phyloP scores from a whole-genome alignment of 1,140 invertebrate genomes.

The Drosophila baimaii region DNA sequence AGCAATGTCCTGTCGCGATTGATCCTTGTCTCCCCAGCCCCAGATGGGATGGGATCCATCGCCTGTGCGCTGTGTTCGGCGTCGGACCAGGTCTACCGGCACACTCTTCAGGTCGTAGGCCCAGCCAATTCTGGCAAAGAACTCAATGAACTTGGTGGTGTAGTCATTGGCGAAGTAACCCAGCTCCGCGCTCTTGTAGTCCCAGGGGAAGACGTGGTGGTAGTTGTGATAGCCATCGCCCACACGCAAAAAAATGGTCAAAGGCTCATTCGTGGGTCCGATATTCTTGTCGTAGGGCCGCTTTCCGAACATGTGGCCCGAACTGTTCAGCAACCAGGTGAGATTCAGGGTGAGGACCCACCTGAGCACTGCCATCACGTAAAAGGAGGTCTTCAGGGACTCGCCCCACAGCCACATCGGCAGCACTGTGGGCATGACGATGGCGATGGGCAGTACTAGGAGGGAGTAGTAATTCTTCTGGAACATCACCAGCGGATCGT shows the following conservation, averaged over 20 bases:
- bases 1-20: slow-evolving; percentile 88
- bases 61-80: slow-evolving; percentile 89
- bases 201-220: slow-evolving; percentile 97
- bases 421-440: slow-evolving; percentile 92
- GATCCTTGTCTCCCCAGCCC: slow-evolving; percentile 93
- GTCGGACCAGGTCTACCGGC: slow-evolving; percentile 88
- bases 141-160: slow-evolving; percentile 93
- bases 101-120: slow-evolving; percentile 95
- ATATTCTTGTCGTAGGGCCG: slow-evolving; percentile 96
- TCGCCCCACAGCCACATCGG: slow-evolving; percentile 95
- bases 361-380: slow-evolving; percentile 92
- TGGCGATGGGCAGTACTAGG: slow-evolving; percentile 92
- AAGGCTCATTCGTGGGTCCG: slow-evolving; percentile 89
- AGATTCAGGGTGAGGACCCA: slow-evolving; percentile 94
- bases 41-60: slow-evolving; percentile 91
- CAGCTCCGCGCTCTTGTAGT: slow-evolving; percentile 94
- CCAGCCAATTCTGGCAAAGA: slow-evolving; percentile 92
- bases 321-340: slow-evolving; percentile 98
- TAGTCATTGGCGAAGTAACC: slow-evolving; percentile 91
- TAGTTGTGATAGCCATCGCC: slow-evolving; percentile 98
- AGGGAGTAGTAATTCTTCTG: slow-evolving; percentile 94
- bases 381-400: slow-evolving; percentile 90
- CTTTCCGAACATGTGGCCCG: slow-evolving; percentile 95
- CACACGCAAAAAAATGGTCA: slow-evolving; percentile 87
- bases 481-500: slow-evolving; percentile 93